These are phyloP conservation scores for Fistularia tabacaria DNA, from an alignment of 2,797 vertebrate genomes.

Conservation along the genomic window DNA sequence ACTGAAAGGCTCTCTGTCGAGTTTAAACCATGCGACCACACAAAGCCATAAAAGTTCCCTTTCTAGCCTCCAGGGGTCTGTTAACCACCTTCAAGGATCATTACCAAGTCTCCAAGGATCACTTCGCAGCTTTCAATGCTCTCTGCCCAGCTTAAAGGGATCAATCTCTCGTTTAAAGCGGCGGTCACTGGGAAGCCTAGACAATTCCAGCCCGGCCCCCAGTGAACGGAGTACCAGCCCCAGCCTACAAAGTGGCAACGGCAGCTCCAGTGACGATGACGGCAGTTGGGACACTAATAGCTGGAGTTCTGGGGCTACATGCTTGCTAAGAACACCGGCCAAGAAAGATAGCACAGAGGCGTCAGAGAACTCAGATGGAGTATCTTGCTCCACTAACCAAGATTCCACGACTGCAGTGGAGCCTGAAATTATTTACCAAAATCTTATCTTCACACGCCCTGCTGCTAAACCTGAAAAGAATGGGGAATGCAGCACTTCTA, in stretches of 20 bases:
- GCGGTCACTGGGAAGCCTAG: conserved; percentile 49
- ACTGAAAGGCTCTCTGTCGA: conserved; percentile 58
- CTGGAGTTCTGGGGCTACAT: conserved; percentile 77
- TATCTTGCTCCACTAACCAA: conserved; percentile 29
- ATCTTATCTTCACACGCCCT: conserved; percentile 50
- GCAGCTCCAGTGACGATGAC: conserved; percentile 71
- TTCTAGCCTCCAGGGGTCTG: conserved; percentile 40
- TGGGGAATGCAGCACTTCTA: conserved; percentile 14
- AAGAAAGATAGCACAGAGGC: conserved; percentile 66
- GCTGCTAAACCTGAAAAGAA: conserved; percentile 36
- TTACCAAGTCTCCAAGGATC: conserved; percentile 47
- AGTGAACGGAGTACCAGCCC: conserved; percentile 53
- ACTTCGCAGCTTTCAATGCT: conserved; percentile 43
- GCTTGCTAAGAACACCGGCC: conserved; percentile 67
- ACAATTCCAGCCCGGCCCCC: conserved; percentile 34
- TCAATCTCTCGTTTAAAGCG: conserved; percentile 50
- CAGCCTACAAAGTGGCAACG: conserved; percentile 47
- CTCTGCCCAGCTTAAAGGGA: conserved; percentile 52
- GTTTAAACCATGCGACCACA: conserved; percentile 38
- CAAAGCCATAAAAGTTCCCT: conserved; percentile 42
- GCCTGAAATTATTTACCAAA: conserved; percentile 66
- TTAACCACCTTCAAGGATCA: conserved; percentile 49
- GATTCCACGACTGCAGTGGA: conserved; percentile 18
- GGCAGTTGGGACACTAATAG: conserved; percentile 79
- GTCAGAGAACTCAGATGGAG: conserved; percentile 46